A percentile compares a stretch with the other conserved stretches of the same genome.
Conservation (phyloP, 2,113 vertebrate species). For the Tylochromis polylepis region DNA sequence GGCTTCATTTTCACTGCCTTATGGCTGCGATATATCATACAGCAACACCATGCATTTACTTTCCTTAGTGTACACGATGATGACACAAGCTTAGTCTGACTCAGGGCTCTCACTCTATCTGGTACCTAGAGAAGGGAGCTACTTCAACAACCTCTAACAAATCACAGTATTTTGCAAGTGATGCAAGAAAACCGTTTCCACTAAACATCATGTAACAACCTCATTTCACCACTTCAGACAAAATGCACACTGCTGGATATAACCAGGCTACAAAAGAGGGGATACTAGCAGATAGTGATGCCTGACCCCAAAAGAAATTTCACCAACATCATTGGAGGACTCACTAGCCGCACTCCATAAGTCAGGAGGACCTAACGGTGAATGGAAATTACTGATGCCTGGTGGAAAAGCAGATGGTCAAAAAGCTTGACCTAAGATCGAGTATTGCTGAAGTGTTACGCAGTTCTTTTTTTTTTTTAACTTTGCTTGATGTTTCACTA, state of each 20-base stretch:
- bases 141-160: too few species aligned
- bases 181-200: neutral
- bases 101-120: too few species aligned
- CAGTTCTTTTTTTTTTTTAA: too few species aligned
- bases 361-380: neutral
- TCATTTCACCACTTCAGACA: neutral
- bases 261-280: neutral
- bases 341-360: neutral
- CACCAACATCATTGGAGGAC: too few species aligned
- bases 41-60: neutral
- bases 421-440: neutral
- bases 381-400: neutral
- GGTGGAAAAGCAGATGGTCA: neutral
- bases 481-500: too few species aligned
- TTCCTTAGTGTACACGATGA: neutral
- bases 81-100: neutral
- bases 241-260: neutral
- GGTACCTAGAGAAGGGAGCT: too few species aligned
- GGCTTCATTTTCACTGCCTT: accelerated
- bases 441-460: too few species aligned
- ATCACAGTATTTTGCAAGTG: neutral
- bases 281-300: neutral
- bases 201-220: neutral
- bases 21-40: neutral
- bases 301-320: neutral